phyloP scores from a whole-genome alignment of 2,888 invertebrate species.

The Hermodice carunculata region DNA sequence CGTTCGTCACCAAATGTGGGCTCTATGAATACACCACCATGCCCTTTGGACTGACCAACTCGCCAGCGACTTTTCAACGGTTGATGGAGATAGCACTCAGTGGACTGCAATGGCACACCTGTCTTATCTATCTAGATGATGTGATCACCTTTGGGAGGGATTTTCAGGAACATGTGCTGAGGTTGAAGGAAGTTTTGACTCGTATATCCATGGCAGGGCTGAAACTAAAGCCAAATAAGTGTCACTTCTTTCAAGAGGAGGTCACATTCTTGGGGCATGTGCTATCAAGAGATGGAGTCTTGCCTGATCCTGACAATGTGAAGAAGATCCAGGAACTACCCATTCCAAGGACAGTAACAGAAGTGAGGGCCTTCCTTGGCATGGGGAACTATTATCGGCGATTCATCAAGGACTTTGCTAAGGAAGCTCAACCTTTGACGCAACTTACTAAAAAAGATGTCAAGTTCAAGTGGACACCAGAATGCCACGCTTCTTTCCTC shows the following conservation, averaged over 20 bases:
- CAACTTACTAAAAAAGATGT: slow-evolving; percentile 72
- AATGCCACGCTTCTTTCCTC: slow-evolving; percentile 19
- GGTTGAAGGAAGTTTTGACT: slow-evolving; percentile 31
- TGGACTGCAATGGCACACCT: slow-evolving; percentile 1
- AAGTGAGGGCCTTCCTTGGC: slow-evolving; percentile 40
- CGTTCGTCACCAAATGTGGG: slow-evolving; percentile 10
- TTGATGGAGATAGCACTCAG: slow-evolving; percentile 2
- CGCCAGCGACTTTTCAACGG: neutral
- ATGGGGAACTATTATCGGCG: slow-evolving; percentile 38
- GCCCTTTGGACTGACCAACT: slow-evolving; percentile 7
- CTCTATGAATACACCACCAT: neutral
- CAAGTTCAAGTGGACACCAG: neutral
- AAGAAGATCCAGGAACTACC: slow-evolving; percentile 28
- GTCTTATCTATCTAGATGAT: slow-evolving; percentile 36
- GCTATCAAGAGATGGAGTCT: slow-evolving; percentile 2
- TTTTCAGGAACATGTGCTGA: slow-evolving; percentile 26
- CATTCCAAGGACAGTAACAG: slow-evolving; percentile 27
- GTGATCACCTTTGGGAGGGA: slow-evolving; percentile 24
- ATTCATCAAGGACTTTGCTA: slow-evolving; percentile 35
- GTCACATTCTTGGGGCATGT: slow-evolving; percentile 15
- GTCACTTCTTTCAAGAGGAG: slow-evolving; percentile 12
- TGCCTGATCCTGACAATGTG: neutral
- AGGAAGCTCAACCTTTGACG: slow-evolving; percentile 28
- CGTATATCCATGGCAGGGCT: slow-evolving; percentile 16
- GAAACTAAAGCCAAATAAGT: slow-evolving; percentile 31